Evolutionary conservation across 2,113 vertebrate species (phyloP).

Genomic region (Melanerpes aurifrons): DNA sequence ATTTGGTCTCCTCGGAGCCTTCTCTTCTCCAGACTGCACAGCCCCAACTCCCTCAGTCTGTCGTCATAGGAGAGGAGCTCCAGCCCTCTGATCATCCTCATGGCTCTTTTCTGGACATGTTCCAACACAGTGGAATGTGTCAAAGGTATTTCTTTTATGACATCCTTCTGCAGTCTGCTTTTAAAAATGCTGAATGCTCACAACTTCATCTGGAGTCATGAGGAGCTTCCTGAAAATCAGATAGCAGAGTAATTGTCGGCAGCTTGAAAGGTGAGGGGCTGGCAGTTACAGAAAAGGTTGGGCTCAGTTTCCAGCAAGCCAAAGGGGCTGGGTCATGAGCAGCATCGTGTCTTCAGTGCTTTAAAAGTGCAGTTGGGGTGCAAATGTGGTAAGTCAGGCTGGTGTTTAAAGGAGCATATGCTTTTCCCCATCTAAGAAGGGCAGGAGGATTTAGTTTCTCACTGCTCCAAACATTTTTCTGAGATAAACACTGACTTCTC

Average conservation of each 20-base stretch:
- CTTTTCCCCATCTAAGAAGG: neutral
- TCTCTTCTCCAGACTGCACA: too few relatives aligned
- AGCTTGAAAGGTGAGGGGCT: neutral
- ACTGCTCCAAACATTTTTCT: neutral
- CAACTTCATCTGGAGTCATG: rapidly evolving
- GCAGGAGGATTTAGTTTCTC: neutral
- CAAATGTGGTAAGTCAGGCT: neutral
- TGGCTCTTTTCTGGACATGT: too few relatives aligned
- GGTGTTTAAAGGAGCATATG: rapidly evolving
- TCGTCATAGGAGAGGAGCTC: too few relatives aligned
- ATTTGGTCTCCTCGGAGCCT: too few relatives aligned
- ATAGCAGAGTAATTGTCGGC: rapidly evolving
- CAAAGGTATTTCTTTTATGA: neutral
- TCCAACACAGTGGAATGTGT: too few relatives aligned
- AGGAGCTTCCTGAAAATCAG: neutral
- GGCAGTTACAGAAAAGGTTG: neutral
- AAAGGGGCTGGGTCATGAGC: neutral
- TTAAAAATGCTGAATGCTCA: neutral
- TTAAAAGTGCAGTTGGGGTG: neutral
- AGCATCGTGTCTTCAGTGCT: neutral
- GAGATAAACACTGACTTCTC: neutral
- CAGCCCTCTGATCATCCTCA: too few relatives aligned
- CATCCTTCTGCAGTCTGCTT: neutral
- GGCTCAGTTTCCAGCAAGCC: neutral
- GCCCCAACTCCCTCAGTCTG: too few relatives aligned